Evolutionary conservation across 2,888 invertebrate genomes (phyloP).

Genomic region (Lepidochitona cinerea): DNA sequence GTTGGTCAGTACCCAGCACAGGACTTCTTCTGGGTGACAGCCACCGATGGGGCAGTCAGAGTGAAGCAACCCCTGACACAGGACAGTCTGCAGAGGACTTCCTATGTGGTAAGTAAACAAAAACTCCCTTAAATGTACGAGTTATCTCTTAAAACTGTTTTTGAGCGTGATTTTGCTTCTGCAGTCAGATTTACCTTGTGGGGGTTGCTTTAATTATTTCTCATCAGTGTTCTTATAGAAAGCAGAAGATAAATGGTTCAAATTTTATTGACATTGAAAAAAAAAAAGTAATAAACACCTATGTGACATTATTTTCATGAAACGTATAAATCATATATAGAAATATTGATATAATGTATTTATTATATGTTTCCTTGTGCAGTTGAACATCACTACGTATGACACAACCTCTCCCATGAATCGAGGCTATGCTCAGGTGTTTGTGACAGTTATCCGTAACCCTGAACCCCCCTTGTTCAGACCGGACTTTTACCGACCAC

Average conservation of each 20-base stretch:
- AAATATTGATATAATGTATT: no score
- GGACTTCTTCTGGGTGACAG: slow-evolving; percentile 35
- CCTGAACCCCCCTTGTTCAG: slow-evolving; percentile 81
- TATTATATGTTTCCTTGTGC: neutral
- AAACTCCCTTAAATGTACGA: no score
- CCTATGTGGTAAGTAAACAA: slow-evolving; percentile 27
- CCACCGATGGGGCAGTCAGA: slow-evolving; percentile 23
- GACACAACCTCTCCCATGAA: slow-evolving; percentile 33
- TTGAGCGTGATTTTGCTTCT: no score
- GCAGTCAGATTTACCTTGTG: no score
- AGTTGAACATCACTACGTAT: slow-evolving; percentile 35
- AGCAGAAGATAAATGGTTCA: no score
- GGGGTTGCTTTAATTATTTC: no score
- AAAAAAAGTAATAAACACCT: no score
- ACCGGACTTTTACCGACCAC: slow-evolving; percentile 86
- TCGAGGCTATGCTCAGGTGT: slow-evolving; percentile 28
- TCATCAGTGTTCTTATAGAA: no score
- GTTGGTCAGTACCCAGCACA: slow-evolving; percentile 36
- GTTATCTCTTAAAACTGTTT: no score
- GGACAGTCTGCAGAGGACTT: slow-evolving; percentile 28
- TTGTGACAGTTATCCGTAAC: slow-evolving; percentile 34
- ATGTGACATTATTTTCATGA: no score
- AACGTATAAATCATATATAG: no score
- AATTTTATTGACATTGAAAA: no score
- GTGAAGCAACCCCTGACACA: slow-evolving; percentile 27